phyloP scores from a whole-genome alignment of 2,888 invertebrate genomes.

The Ctena decussata region DNA sequence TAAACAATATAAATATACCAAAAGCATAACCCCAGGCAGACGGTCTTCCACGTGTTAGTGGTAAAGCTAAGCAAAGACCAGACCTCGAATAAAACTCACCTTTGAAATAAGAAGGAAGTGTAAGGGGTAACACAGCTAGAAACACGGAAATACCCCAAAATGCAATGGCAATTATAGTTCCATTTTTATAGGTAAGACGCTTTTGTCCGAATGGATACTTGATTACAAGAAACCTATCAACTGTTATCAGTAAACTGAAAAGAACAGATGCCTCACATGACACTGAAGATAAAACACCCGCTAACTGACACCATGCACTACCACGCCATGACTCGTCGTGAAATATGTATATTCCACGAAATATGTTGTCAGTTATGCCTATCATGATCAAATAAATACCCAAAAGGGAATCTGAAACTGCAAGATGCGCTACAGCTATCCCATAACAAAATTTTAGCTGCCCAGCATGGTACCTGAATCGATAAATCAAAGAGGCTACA shows the following conservation, averaged over 20 bases:
- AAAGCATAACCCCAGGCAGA: slow-evolving; percentile 85
- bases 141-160: slow-evolving; percentile 79
- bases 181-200: slow-evolving; percentile 66
- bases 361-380: slow-evolving; percentile 65
- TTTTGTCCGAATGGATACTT: slow-evolving; percentile 88
- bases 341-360: slow-evolving; percentile 57
- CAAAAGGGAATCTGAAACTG: slow-evolving; percentile 44
- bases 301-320: slow-evolving; percentile 63
- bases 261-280: slow-evolving; percentile 90
- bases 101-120: slow-evolving; percentile 79
- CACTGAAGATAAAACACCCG: slow-evolving; percentile 60
- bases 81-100: slow-evolving; percentile 81
- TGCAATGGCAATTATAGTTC: slow-evolving; percentile 58
- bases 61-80: slow-evolving; percentile 82
- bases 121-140: slow-evolving; percentile 80
- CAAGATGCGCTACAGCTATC: slow-evolving; percentile 50
- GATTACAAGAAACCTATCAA: slow-evolving; percentile 90
- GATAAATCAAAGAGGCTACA: slow-evolving; percentile 47
- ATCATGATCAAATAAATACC: slow-evolving; percentile 54
- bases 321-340: slow-evolving; percentile 57
- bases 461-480: slow-evolving; percentile 18
- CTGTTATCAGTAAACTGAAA: slow-evolving; percentile 89
- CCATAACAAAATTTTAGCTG: slow-evolving; percentile 45
- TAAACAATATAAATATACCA: slow-evolving; percentile 81
- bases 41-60: slow-evolving; percentile 80